Conservation (phyloP, 2,113 vertebrate genomes). For the Mandrillus leucophaeus region DNA sequence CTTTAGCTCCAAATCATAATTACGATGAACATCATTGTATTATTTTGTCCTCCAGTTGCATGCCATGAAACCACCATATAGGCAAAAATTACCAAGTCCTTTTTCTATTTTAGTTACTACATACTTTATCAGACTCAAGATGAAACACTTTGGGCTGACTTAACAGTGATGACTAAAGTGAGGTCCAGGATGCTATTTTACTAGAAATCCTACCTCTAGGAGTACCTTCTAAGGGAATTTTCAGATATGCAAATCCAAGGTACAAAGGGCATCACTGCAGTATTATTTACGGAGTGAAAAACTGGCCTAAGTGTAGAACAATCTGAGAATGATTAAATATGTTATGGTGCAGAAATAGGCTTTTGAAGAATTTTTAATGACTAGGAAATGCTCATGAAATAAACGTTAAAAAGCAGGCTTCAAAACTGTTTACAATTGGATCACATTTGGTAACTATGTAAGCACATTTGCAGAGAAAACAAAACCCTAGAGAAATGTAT, state of each 20-base stretch:
- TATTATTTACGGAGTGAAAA: conserved; percentile 16
- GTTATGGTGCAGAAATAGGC: not conserved
- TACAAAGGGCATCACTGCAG: not conserved
- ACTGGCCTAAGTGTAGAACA: not conserved
- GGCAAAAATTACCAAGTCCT: not conserved
- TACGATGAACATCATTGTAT: not conserved
- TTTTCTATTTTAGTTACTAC: not conserved
- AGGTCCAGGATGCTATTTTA: not conserved
- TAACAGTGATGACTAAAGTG: not conserved
- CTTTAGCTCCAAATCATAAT: not conserved
- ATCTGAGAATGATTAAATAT: not conserved
- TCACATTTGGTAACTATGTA: not conserved
- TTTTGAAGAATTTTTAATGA: conserved; percentile 26
- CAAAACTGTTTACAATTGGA: not conserved
- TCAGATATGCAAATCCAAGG: not conserved
- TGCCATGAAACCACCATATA: not conserved
- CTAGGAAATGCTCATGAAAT: not conserved
- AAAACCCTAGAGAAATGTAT: not conserved
- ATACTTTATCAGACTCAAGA: not conserved
- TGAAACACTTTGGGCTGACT: not conserved
- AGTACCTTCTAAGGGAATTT: not conserved
- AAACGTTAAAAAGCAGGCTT: conserved; percentile 31
- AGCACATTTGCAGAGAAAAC: not conserved
- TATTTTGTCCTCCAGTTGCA: not conserved
- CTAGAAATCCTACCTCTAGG: not conserved